Evolutionary conservation across 2,797 vertebrate genomes (phyloP), one percentile per base, ranked within the genome.

Genomic region (Poliocrania exsul): DNA sequence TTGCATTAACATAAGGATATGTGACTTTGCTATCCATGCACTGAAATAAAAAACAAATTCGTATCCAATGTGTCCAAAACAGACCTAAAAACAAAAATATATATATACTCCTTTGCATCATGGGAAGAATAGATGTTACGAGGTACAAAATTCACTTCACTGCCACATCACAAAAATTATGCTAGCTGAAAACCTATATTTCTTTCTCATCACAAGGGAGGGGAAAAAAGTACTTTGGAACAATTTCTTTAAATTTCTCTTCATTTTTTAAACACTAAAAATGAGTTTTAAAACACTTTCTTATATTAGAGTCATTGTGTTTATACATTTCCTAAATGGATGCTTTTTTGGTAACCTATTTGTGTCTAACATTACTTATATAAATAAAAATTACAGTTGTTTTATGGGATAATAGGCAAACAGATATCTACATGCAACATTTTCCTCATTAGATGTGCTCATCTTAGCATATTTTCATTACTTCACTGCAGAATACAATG

Each of bases 371-470:
- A 16, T 94, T 96, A 90, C 37, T 92, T 86, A 91, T 88, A 96
- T 88, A 96, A 97, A 97, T 96, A 97, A 97, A 97, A 96, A 90
- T 88, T 61, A 90, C 24, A 89, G 75, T 95, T 82, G 96, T 97
- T 97, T 97, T 95, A 95, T 87, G 50, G 65, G 51, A 96, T 97
- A 97, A 96, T 71, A 96, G 81, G 86, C 88, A 97, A 97, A 93
- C 61, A 97, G 89, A 97, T 86, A 96, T 96, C 90, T 97, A 70
- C 93, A 94, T 71, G 91, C 86, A 97, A 96, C 70, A 86, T 97
- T 98, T 97, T 91, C 78, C 92, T 96, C 81, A 96, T 97, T 97
- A 97, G 92, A 96, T 94, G 81, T 83, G 90, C 92, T 91, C 93
- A 93, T 81, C 57, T 91, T 97, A 95, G 62, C 93, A 86, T 96